Percentiles rank a stretch among this genome's conserved stretches.
Conservation (phyloP, 2,888 invertebrate species). For the Cryptocephalus moraei region DNA sequence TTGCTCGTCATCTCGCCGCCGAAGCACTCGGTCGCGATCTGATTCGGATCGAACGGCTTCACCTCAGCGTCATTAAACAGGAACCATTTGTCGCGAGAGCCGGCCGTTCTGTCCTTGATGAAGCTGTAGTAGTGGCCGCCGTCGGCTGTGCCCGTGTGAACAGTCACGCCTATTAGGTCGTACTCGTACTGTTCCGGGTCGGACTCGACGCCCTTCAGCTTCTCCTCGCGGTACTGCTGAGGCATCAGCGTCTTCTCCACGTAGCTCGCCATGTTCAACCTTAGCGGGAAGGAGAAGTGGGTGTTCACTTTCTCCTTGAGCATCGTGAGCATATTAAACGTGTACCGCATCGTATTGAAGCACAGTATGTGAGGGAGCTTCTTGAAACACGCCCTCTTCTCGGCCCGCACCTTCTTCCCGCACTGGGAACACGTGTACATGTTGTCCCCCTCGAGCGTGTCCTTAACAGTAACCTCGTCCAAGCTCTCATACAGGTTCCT, state of each 20-base stretch:
- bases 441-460: slow-evolving; percentile 92
- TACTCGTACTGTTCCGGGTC: slow-evolving; percentile 63
- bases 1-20: slow-evolving; percentile 97
- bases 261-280: slow-evolving; percentile 89
- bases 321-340: slow-evolving; percentile 97
- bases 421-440: slow-evolving; percentile 97
- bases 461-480: slow-evolving; percentile 95
- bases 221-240: slow-evolving; percentile 71
- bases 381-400: slow-evolving; percentile 77
- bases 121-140: slow-evolving; percentile 96
- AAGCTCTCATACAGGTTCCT: slow-evolving; percentile 87
- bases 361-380: slow-evolving; percentile 87
- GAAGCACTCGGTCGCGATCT: slow-evolving; percentile 91
- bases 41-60: slow-evolving; percentile 89
- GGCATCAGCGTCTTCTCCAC: slow-evolving; percentile 86
- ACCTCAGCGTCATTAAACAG: slow-evolving; percentile 89
- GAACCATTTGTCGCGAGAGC: slow-evolving; percentile 80
- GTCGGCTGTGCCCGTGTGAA: slow-evolving; percentile 96
- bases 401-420: slow-evolving; percentile 88
- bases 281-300: slow-evolving; percentile 89
- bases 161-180: slow-evolving; percentile 70
- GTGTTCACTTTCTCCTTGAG: slow-evolving; percentile 95
- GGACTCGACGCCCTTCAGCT: slow-evolving; percentile 40
- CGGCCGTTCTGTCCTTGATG: slow-evolving; percentile 73
- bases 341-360: slow-evolving; percentile 95